Base-by-base conservation (phyloP, 2,888 invertebrate genomes). In the Tenthredo amoena region DNA sequence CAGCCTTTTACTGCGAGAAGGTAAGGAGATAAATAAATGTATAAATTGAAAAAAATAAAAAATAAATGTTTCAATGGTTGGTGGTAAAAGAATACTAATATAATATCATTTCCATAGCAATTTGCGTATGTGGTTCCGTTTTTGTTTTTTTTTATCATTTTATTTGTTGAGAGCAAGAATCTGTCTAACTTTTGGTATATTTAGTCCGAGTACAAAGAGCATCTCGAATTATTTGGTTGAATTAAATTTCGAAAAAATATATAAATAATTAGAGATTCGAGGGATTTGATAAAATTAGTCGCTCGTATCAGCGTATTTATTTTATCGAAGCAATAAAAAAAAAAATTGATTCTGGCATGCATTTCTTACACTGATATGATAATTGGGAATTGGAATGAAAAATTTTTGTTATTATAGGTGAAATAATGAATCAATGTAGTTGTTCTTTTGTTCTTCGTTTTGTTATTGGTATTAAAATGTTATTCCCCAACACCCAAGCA, bases 1-100 rank as follows among this genome's bases (percentile, higher is more conserved):
- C 93, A 93, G 84, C 92, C 93, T 12, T 93, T 93, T 85, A 89
- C 93, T 43, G 89, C 91, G 4, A 90, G 92, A 88, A 91, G 93
- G 93, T 93, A 91, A 90, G 90, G 26, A 62, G 31, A 58, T 43
- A 12, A 18, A n/a, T 26, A 26, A 26, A 26, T 26, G 26, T 26
- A 26, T 26, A 26, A 26, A 26, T 26, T 26, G 43, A 72, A 6
- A 74, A 12, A 43, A 21, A 71, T 15, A 71, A 18, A n/a, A n/a
- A 18, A 31, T 12, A 34, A 71, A 6, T 15, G 71, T 71, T 37
- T 71, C 21, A 62, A 2, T 26, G 10, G 26, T 62, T 26, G 9
- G 21, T 62, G 21, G 26, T 12, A 10, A 10, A 62, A 26, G 6
- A 2, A 58, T 21, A 62, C 26, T 62, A 26, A 62, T 62, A 62